Evolutionary conservation across 1,140 invertebrate species (phyloP).

Genomic region (Lepidurus apus): DNA sequence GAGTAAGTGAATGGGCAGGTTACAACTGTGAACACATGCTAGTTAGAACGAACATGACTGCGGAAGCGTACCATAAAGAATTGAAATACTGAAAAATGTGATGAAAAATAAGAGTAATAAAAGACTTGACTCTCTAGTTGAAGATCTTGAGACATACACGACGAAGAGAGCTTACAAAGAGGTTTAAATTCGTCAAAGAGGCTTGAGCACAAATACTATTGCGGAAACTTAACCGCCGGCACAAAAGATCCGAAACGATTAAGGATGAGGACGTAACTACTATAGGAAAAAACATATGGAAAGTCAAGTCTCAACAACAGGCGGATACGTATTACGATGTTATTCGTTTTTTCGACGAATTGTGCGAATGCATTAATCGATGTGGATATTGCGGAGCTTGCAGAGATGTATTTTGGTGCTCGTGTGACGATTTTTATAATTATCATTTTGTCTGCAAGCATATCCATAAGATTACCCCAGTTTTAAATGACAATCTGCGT

Average conservation of each 20-base stretch:
- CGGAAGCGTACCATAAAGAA: neutral
- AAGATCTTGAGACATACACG: neutral
- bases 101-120: neutral
- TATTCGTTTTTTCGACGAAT: neutral
- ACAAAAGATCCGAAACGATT: neutral
- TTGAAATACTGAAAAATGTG: neutral
- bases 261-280: neutral
- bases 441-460: neutral
- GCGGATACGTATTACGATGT: neutral
- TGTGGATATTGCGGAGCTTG: slow-evolving; percentile 28
- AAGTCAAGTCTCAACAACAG: neutral
- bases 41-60: neutral
- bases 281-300: neutral
- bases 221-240: neutral
- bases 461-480: neutral
- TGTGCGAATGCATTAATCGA: neutral
- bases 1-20: slow-evolving; percentile 8
- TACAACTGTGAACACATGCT: neutral
- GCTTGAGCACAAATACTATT: neutral
- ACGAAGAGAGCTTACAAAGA: neutral
- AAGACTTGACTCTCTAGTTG: neutral
- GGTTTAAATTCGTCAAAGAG: neutral
- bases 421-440: slow-evolving; percentile 23
- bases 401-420: neutral
- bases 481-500: neutral